A percentile compares a stretch with the other conserved stretches of the same genome.
phyloP scores from a whole-genome alignment of 2,888 invertebrate genomes.

The Coenonympha arcania region DNA sequence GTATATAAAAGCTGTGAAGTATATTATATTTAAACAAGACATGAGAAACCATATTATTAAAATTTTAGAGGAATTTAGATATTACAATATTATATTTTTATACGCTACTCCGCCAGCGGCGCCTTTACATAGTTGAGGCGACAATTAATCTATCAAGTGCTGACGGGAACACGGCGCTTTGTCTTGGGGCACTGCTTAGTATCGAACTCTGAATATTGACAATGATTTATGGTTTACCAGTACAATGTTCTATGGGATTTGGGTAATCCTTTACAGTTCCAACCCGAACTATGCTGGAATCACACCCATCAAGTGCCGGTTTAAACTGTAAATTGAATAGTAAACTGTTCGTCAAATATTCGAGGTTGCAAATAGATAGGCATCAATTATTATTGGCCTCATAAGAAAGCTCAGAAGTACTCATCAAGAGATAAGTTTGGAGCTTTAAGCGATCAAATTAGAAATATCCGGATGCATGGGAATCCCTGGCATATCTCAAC shows the following conservation, averaged over 20 bases:
- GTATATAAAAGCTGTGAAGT: no score
- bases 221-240: constrained; percentile 9
- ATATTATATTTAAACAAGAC: no score
- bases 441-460: no score
- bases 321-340: no score
- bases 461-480: no score
- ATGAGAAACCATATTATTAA: not conserved
- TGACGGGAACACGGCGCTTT: constrained; percentile 13
- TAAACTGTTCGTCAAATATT: no score
- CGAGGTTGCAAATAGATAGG: no score
- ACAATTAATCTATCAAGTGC: constrained; percentile 18
- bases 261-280: not conserved
- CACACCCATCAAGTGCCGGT: no score
- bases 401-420: no score
- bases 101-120: not conserved
- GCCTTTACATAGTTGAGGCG: constrained; percentile 4
- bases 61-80: not conserved
- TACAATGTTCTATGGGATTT: constrained; percentile 4
- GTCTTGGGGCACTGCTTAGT: constrained; percentile 6
- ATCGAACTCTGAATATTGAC: constrained; percentile 6
- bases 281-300: not conserved
- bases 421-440: no score
- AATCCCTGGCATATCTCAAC: no score
- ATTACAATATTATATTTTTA: not conserved
- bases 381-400: no score